Base-by-base conservation (phyloP, 2,888 invertebrate species). In the Stenolophus ochropezus region DNA sequence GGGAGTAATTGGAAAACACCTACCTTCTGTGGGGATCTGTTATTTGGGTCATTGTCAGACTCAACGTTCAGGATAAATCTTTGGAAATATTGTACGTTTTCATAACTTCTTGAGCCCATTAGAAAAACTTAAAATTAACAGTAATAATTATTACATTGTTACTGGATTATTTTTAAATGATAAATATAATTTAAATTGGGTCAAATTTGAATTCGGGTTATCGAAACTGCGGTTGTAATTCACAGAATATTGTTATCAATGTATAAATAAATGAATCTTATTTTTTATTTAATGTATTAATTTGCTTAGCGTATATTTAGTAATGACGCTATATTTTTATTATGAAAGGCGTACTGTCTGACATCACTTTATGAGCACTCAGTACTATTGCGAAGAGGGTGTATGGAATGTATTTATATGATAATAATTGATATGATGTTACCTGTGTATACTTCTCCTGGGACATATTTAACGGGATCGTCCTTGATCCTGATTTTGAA, bases 361-460 rank as follows among this genome's bases (percentile, higher is more conserved):
- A n/a, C n/a, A n/a, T n/a, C n/a, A n/a, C n/a, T n/a, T n/a, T n/a
- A n/a, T n/a, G n/a, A n/a, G n/a, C n/a, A n/a, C n/a, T n/a, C n/a
- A n/a, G n/a, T n/a, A n/a, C n/a, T n/a, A n/a, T n/a, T n/a, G n/a
- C n/a, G n/a, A n/a, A n/a, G n/a, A n/a, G n/a, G n/a, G n/a, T n/a
- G n/a, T n/a, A n/a, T n/a, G n/a, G n/a, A n/a, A n/a, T n/a, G n/a
- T n/a, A n/a, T n/a, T n/a, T n/a, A n/a, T n/a, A n/a, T n/a, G n/a
- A n/a, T 23, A 73, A 33, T 33, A 33, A 11, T 23, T 58, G 23
- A 74, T 23, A 21, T 49, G 58, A 49, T 61, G 69, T 23, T 87
- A 94, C 94, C 91, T 82, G 96, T 95, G 87, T 97, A 97, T 84
- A 95, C 91, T 87, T 95, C 93, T 83, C 94, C 96, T 1, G 97